Conservation (phyloP, 2,888 invertebrate species). For the Meandrusa payeni region DNA sequence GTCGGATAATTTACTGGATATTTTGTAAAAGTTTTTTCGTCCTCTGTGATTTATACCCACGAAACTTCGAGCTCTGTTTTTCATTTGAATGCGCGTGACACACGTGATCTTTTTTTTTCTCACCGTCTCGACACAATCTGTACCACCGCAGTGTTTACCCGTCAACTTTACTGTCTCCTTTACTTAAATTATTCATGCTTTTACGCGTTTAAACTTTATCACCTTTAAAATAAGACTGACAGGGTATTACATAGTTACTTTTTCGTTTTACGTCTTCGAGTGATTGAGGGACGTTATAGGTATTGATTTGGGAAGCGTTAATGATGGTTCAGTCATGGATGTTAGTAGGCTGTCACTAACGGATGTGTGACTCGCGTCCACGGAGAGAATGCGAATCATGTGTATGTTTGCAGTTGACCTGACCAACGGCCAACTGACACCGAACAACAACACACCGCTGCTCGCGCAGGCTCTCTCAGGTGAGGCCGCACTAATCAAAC, state of each 20-base stretch:
- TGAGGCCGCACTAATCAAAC: conserved; percentile 68
- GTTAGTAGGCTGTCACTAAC: conserved; percentile 57
- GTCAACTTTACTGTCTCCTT: conserved; percentile 71
- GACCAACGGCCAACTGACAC: conserved; percentile 97
- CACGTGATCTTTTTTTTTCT: conserved; percentile 77
- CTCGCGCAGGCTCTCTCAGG: conserved; percentile 98
- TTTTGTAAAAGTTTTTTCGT: conserved; percentile 80
- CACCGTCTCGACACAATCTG: conserved; percentile 54
- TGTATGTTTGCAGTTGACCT: conserved; percentile 94
- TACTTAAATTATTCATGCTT: conserved; percentile 76
- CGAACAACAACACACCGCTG: conserved; percentile 97
- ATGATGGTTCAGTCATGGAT: conserved; percentile 78
- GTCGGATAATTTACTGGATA: conserved; percentile 81
- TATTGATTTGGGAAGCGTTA: not conserved
- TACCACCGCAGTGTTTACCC: conserved; percentile 64
- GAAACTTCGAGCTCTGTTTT: conserved; percentile 79
- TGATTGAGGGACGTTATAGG: not conserved
- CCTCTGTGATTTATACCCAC: conserved; percentile 79
- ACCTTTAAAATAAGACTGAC: too few species aligned
- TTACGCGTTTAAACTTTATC: conserved; percentile 70
- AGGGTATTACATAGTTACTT: too few species aligned
- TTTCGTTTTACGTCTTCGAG: too few species aligned
- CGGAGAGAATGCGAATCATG: conserved; percentile 81
- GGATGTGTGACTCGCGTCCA: conserved; percentile 57
- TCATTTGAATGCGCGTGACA: conserved; percentile 80